Percentiles rank a stretch among this genome's conserved stretches.
phyloP scores from a whole-genome alignment of 2,797 vertebrate species.

The Euphonia xanthogaster region DNA sequence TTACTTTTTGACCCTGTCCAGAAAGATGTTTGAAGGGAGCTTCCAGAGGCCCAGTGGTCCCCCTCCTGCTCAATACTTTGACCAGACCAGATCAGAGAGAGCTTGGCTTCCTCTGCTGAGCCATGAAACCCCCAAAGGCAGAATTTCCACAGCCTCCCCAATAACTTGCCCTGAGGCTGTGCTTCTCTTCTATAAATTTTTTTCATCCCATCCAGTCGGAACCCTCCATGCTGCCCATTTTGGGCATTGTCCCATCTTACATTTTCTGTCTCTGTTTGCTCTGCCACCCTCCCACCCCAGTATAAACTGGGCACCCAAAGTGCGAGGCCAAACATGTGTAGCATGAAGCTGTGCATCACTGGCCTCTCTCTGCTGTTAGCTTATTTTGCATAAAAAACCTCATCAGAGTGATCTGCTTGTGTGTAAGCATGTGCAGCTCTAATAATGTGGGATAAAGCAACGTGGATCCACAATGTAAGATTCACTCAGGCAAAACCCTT shows the following conservation, averaged over 20 bases:
- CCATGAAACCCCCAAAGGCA: not conserved
- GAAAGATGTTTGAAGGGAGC: not conserved
- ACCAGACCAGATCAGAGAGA: fast-evolving
- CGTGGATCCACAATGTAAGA: not conserved
- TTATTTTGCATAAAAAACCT: not conserved
- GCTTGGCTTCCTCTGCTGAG: not conserved
- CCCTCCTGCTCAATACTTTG: not conserved
- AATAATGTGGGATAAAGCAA: not conserved
- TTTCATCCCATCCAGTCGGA: not conserved
- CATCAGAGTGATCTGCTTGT: not conserved
- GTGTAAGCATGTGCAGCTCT: not conserved
- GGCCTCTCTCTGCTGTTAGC: not conserved
- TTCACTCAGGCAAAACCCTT: not conserved
- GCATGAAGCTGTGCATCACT: not conserved
- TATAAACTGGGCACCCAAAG: not conserved
- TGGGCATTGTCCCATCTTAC: not conserved
- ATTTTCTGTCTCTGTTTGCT: not conserved
- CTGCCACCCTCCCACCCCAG: not conserved
- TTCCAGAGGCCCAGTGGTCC: not conserved
- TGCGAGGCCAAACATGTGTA: fast-evolving
- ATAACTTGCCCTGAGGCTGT: fast-evolving
- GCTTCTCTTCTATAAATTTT: not conserved
- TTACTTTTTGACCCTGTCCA: not conserved
- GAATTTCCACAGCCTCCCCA: not conserved
- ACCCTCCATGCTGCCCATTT: not conserved